Base-by-base conservation (phyloP, 1,140 invertebrate genomes). In the Hydropsyche tenuis region DNA sequence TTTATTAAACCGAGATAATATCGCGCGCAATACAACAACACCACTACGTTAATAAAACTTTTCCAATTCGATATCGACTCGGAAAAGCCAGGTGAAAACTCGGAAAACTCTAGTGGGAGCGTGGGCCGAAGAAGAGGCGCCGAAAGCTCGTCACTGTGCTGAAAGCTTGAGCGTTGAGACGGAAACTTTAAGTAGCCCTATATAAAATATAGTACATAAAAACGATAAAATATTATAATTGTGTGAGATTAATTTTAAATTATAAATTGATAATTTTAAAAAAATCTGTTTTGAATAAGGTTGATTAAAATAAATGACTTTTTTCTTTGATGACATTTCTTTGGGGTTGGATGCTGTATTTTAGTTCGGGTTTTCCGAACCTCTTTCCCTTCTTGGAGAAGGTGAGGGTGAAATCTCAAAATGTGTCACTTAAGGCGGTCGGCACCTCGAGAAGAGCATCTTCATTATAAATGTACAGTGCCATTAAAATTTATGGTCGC, bases 21-120 rank as follows among this genome's bases (percentile, higher is more conserved):
- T 60, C 56, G 56, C 48, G 45, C 20, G 60, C 60, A 30, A 30
- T 37, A 65, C 63, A 68, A 48, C 65, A 51, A 27, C 27, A n/a
- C 43, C 30, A 16, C 22, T 72, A 62, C 69, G 69, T 72, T 72
- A 72, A 72, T 72, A 72, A 72, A 73, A 73, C 71, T 73, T 73
- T 73, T 73, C 71, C 71, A 73, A 73, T 73, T 73, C 48, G 71
- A 60, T 73, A 60, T 65, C 30, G 37, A 66, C 23, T 20, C 23
- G 22, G 20, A 25, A 25, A 60, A 25, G 23, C 14, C 56, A 60
- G 56, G 56, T 60, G 22, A 27, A 37, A 37, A 70, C 22, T 16
- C 18, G 56, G 20, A 12, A 16, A 23, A 62, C 46, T 20, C 46
- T n/a, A 14, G 23, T 5, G 56, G 56, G 22, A 20, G 56, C 18